Evolutionary conservation across 2,113 vertebrate genomes (phyloP), one percentile per base, ranked within the genome.

Genomic region (Abramis brama): DNA sequence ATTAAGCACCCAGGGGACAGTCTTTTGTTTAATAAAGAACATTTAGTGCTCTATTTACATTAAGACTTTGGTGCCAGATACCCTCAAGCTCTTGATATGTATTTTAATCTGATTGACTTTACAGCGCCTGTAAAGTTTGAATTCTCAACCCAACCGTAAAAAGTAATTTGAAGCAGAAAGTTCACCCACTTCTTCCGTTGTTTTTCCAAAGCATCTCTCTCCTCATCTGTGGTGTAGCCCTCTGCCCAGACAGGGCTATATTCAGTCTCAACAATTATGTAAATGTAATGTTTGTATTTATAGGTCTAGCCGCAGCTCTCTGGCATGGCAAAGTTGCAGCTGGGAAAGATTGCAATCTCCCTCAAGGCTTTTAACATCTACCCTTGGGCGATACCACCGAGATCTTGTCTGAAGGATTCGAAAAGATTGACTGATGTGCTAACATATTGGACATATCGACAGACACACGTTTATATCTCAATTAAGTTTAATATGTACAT

Each of bases 271-370:
- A 86, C 94, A 93, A 92, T 95, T 94, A 95, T 93, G 93, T 93
- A 95, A 96, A 93, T 93, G 93, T 91, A 89, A 94, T 94, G 95
- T 95, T 96, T 96, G 94, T 95, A 95, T 96, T 96, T 95, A 96
- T 93, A 96, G 94, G 92, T 89, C 89, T 94, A 92, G 92, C 95
- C 94, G 88, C 95, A 95, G 90, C 60, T 85, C 93, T 89, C 94
- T 94, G 96, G 94, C 94, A 94, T 70, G 8, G 81, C 90, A 77
- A 9, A 64, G 79, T 88, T 89, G 88, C 94, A 96, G 94, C 94
- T 96, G 95, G 93, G 91, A 94, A 91, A 89, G 94, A 93, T 89
- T 88, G 91, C 87, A 85, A 83, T 89, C 86, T 91, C 89, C 75
- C 73, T 93, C 86, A 91, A 93, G 92, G 88, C 92, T 12, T 39